Evolutionary conservation across 2,797 vertebrate species (phyloP).

Genomic region (Danionella dracula): DNA sequence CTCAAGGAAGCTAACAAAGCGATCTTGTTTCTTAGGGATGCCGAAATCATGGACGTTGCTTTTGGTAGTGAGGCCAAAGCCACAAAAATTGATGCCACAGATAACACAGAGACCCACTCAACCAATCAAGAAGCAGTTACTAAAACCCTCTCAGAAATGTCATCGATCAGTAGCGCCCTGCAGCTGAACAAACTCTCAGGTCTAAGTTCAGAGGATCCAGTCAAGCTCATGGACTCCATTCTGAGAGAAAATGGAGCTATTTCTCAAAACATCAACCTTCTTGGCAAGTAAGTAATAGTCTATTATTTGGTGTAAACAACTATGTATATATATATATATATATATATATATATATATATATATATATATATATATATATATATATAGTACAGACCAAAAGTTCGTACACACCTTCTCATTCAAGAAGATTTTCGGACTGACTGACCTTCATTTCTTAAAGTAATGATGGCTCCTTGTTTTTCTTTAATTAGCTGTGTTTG

Average conservation of each 20-base stretch:
- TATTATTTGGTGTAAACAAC: no score
- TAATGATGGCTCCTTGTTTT: no score
- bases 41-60: conserved; percentile 61
- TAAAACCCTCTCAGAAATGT: conserved; percentile 38
- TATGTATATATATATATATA: no score
- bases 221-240: conserved; percentile 96
- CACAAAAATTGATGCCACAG: conserved; percentile 35
- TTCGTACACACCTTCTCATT: no score
- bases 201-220: conserved; percentile 81
- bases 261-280: conserved; percentile 89
- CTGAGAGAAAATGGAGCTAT: conserved; percentile 85
- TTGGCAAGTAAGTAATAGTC: conserved; percentile 84
- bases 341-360: no score
- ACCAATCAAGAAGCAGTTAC: neutral
- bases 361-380: no score
- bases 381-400: no score
- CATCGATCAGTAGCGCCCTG: conserved; percentile 69
- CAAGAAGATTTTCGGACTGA: no score
- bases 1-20: neutral
- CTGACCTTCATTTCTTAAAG: no score
- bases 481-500: no score
- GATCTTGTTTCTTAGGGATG: conserved; percentile 50
- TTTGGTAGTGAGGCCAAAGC: conserved; percentile 27
- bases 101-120: neutral
- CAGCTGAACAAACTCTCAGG: conserved; percentile 77